Base-by-base conservation (phyloP, 2,888 invertebrate genomes). In the Polydrusus cervinus region DNA sequence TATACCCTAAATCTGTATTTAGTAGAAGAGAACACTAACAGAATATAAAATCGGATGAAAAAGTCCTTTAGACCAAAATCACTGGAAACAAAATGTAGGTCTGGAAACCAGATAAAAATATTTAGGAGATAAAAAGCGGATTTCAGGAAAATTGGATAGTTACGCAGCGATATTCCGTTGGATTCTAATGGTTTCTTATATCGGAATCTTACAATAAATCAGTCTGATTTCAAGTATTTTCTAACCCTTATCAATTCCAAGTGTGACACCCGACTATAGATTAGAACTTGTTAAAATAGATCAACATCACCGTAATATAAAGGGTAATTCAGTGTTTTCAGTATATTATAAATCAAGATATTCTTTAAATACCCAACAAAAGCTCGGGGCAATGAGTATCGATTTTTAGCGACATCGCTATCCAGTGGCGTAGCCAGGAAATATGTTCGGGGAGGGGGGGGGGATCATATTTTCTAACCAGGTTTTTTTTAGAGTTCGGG, bases 161-260 rank as follows among this genome's bases (percentile, higher is more conserved):
- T 67, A 67, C 30, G 72, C 57, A 66, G 72, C 72, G 67, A 72
- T 67, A 67, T 60, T 67, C 38, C 49, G 61, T 66, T 40, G 38
- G 57, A 66, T 45, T 72, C 72, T 72, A 72, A 72, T 72, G 72
- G 65, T 66, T 72, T 66, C 72, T 72, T 72, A 72, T 72, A 72
- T 72, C 72, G 67, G 61, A 49, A 67, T 67, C 66, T 66, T 45
- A 60, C 55, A 30, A 72, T 72, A 72, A 72, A 72, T 72, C 72
- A 72, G 51, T 3, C 51, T n/a, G 47, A 67, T 55, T 67, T 14
- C 43, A 34, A 57, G 67, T 38, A 60, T 60, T 60, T 57, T 38
- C 38, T 60, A 60, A 60, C 57, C 57, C 57, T 60, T 60, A 60
- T 60, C 57, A 60, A 60, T 60, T 60, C 38, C 34, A 60, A 60